Conservation (phyloP, 2,797 vertebrate species). For the Aeoliscus strigatus region DNA sequence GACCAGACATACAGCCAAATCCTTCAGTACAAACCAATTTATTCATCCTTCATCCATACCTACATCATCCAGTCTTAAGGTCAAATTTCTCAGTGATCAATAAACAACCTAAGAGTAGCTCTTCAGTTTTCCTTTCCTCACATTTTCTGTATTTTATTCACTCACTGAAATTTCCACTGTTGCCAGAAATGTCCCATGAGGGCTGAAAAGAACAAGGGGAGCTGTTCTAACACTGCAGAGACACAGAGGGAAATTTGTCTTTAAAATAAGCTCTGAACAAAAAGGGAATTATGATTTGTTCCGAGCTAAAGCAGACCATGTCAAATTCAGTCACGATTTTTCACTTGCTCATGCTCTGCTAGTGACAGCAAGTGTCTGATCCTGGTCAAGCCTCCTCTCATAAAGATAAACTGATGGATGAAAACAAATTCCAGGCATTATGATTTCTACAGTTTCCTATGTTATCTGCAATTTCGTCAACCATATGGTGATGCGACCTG, state of each 20-base stretch:
- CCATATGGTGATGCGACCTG: conserved; percentile 8
- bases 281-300: conserved; percentile 2
- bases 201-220: not conserved
- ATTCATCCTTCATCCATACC: too few relatives aligned
- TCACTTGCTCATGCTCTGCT: not conserved
- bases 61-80: too few relatives aligned
- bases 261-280: conserved; percentile 16
- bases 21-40: too few relatives aligned
- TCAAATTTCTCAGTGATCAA: too few relatives aligned
- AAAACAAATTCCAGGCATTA: not conserved
- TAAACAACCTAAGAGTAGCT: too few relatives aligned
- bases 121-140: conserved; percentile 6
- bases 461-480: conserved; percentile 1
- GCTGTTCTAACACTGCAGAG: not conserved
- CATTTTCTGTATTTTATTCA: not conserved
- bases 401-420: too few relatives aligned
- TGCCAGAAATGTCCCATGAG: conserved; percentile 1
- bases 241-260: conserved; percentile 8
- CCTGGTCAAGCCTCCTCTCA: not conserved
- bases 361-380: conserved; percentile 2
- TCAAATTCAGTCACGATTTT: not conserved
- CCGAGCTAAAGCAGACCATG: not conserved
- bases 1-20: too few relatives aligned
- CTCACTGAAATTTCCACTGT: conserved; percentile 5
- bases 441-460: too few relatives aligned